A percentile compares a stretch with the other conserved stretches of the same genome.
These are phyloP conservation scores for Uloborus diversus DNA, from an alignment of 1,140 invertebrate genomes.

Conservation along the genomic window DNA sequence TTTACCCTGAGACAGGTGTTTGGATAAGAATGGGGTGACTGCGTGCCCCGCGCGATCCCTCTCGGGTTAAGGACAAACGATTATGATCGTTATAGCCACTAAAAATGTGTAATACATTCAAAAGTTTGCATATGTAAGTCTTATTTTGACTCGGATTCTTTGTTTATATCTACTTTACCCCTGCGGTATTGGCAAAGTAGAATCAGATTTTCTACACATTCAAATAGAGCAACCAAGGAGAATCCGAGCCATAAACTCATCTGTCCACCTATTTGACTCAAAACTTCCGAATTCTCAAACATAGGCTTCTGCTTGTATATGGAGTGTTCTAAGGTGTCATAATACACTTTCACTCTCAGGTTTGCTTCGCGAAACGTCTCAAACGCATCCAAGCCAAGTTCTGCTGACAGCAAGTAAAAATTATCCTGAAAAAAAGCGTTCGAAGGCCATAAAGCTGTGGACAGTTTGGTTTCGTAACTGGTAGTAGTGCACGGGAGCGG, in stretches of 20 bases:
- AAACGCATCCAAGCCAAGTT: too few relatives aligned
- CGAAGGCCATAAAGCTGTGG: background rate
- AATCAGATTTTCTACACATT: conserved; percentile 42
- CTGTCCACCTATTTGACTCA: conserved; percentile 44
- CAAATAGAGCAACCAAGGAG: conserved; percentile 35
- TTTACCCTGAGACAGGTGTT: too few relatives aligned
- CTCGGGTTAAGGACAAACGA: too few relatives aligned
- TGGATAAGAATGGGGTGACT: too few relatives aligned
- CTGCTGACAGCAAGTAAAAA: too few relatives aligned
- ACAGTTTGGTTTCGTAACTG: background rate
- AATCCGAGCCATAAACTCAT: conserved; percentile 52
- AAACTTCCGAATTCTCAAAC: conserved; percentile 38
- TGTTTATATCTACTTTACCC: too few relatives aligned
- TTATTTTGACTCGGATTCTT: too few relatives aligned
- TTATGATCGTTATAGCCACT: too few relatives aligned
- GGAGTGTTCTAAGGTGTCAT: conserved; percentile 17
- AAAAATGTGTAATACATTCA: too few relatives aligned
- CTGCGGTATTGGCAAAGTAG: conserved; percentile 9
- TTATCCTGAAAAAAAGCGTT: too few relatives aligned
- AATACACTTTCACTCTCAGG: conserved; percentile 6
- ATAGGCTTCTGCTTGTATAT: conserved; percentile 36
- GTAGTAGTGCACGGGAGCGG: background rate
- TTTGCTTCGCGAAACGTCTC: background rate
- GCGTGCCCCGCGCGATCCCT: too few relatives aligned
- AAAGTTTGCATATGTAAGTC: too few relatives aligned